Base-by-base conservation (phyloP, 2,113 vertebrate genomes). In the Cynocephalus volans region DNA sequence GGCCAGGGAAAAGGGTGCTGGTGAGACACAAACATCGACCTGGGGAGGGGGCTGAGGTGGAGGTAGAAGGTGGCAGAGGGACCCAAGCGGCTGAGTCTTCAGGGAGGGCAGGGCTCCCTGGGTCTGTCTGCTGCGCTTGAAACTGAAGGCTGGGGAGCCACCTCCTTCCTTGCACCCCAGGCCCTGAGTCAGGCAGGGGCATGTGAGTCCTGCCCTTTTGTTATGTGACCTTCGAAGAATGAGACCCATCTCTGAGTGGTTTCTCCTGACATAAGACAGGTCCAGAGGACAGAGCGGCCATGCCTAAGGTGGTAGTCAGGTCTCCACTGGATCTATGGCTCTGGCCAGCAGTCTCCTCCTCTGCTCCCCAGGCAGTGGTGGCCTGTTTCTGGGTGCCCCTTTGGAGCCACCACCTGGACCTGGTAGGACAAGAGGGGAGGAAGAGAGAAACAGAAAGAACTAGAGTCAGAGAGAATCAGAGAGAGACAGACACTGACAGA, bases 61-160 rank as follows among this genome's bases (percentile, higher is more conserved):
- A 97, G 96, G 93, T 90, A 96, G 93, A 95, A 56, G 67, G n/a
- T 24, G 79, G 60, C 21, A 36, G 72, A 84, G 69, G 14, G 31
- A 6, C 12, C 72, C 67, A 75, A 15, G 50, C 19, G 23, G 76
- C 81, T 54, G 85, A 64, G 67, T 85, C 64, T n/a, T 64, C 8
- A 23, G 80, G 76, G 52, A 76, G 69, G 33, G 58, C 62, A 75
- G 15, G 86, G n/a, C 58, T 87, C 85, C 79, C n/a, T 36, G 18
- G 2, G 2, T 95, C 48, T 33, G 50, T 21, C 17, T 56, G 13
- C 86, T 65, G 69, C n/a, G 69, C n/a, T 26, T 60, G 90, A 67
- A 26, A 28, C 4, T 11, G 15, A 93, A 96, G 28, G 69, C 79
- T 23, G 54, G 15, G n/a, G 36, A 50, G 12, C 65, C 82, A n/a